Evolutionary conservation across 2,113 vertebrate species (phyloP).

Genomic region (Prionailurus bengalensis): DNA sequence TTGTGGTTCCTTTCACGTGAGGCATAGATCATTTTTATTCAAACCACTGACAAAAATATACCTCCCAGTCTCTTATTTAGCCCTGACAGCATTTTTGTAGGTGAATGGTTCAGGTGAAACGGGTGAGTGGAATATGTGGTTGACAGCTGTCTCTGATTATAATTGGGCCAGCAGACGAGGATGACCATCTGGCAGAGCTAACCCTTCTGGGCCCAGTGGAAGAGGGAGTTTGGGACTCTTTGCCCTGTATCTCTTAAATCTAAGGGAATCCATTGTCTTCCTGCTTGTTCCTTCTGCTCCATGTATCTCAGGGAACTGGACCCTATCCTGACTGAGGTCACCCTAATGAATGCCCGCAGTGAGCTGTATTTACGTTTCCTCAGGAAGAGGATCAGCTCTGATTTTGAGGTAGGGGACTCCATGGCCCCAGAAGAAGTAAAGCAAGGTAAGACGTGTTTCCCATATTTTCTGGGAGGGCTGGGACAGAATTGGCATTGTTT

Average conservation of each 20-base stretch:
- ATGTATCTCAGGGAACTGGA: constrained; percentile 93
- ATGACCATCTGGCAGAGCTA: constrained; percentile 46
- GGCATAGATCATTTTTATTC: background rate
- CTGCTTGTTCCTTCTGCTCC: constrained; percentile 52
- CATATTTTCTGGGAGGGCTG: background rate
- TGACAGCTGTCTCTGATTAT: constrained; percentile 14
- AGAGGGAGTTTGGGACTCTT: background rate
- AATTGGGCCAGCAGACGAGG: background rate
- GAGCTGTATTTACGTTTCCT: constrained; percentile 98
- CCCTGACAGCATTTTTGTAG: background rate
- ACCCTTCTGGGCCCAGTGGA: fast-evolving
- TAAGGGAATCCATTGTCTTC: background rate
- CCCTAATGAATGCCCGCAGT: constrained; percentile 96
- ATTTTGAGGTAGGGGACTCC: constrained; percentile 97
- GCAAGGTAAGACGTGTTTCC: constrained; percentile 90
- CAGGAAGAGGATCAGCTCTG: constrained; percentile 93
- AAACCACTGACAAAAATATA: background rate
- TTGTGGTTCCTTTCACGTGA: constrained; percentile 32
- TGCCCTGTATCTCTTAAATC: background rate
- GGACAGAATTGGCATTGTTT: background rate
- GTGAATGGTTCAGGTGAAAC: background rate
- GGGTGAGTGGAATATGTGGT: background rate
- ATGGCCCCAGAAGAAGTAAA: constrained; percentile 92
- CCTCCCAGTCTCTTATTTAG: background rate
- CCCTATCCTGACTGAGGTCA: constrained; percentile 96